Evolutionary conservation across 2,113 vertebrate genomes (phyloP).

Genomic region (Rhadina sibilatrix): DNA sequence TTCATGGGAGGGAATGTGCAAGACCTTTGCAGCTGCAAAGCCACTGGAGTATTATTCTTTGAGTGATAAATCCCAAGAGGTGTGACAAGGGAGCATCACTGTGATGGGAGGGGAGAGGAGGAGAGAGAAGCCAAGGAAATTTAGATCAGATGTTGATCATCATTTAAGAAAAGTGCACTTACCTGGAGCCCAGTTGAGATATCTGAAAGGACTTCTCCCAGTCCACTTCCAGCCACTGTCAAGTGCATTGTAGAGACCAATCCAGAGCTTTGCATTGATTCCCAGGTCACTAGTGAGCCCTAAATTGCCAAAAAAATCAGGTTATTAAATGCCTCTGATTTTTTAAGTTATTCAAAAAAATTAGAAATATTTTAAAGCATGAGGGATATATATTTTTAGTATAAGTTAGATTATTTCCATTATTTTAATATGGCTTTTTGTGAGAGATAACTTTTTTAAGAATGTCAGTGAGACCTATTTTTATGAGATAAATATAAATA

Average conservation of each 20-base stretch:
- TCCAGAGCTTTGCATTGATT: conserved; percentile 80
- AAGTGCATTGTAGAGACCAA: conserved; percentile 86
- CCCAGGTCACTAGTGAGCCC: conserved; percentile 77
- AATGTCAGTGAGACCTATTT: background rate
- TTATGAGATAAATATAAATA: background rate
- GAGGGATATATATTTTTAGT: background rate
- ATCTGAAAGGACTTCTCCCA: conserved; percentile 85
- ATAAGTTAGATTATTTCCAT: background rate
- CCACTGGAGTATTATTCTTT: background rate
- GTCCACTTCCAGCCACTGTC: conserved; percentile 91
- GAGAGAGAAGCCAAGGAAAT: background rate
- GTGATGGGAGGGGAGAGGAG: background rate
- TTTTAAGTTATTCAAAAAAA: background rate
- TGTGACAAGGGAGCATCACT: background rate
- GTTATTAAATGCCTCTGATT: background rate
- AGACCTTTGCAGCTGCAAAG: background rate
- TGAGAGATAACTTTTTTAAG: background rate
- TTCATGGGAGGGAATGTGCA: background rate
- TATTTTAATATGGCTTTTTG: background rate
- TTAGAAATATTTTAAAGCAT: background rate
- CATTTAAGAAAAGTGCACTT: background rate
- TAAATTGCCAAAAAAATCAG: background rate
- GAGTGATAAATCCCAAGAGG: background rate
- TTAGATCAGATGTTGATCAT: background rate
- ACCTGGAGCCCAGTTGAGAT: conserved; percentile 96